Evolutionary conservation across 2,888 invertebrate species (phyloP).

Genomic region (Caradrina kadenii): DNA sequence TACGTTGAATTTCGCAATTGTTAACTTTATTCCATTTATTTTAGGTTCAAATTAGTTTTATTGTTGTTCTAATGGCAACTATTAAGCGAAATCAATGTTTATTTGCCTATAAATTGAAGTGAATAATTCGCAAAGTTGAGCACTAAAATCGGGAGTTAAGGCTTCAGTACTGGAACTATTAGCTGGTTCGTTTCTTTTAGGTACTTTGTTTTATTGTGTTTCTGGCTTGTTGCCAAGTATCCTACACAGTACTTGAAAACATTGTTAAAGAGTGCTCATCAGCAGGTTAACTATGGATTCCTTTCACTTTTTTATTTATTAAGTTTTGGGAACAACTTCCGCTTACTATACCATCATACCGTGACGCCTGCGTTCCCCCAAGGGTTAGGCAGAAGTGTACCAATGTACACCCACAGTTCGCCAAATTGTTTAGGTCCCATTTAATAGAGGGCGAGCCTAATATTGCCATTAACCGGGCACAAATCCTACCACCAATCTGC

Average conservation of each 20-base stretch:
- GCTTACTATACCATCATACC: too few species aligned
- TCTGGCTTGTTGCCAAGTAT: slow-evolving; percentile 32
- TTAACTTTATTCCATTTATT: slow-evolving; percentile 57
- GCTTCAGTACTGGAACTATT: slow-evolving; percentile 25
- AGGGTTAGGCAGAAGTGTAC: too few species aligned
- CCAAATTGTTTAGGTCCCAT: too few species aligned
- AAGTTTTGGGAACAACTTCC: too few species aligned
- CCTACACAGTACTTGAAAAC: slow-evolving; percentile 10
- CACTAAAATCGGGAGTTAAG: slow-evolving; percentile 43
- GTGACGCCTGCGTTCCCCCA: too few species aligned
- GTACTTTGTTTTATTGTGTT: slow-evolving; percentile 19
- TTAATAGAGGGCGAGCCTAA: too few species aligned
- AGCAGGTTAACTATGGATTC: slow-evolving; percentile 4
- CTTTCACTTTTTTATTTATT: not conserved
- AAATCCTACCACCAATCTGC: too few species aligned
- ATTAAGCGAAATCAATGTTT: slow-evolving; percentile 54
- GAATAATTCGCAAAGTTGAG: slow-evolving; percentile 41
- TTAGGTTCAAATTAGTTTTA: slow-evolving; percentile 56
- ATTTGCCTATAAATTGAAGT: slow-evolving; percentile 49
- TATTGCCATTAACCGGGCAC: too few species aligned
- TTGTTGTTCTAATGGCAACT: slow-evolving; percentile 51
- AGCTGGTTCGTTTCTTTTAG: slow-evolving; percentile 35
- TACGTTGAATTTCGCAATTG: slow-evolving; percentile 73
- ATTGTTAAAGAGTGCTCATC: slow-evolving; percentile 15
- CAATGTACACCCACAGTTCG: too few species aligned